Evolutionary conservation across 2,797 vertebrate species (phyloP).

Genomic region (Rallus crepitans): DNA sequence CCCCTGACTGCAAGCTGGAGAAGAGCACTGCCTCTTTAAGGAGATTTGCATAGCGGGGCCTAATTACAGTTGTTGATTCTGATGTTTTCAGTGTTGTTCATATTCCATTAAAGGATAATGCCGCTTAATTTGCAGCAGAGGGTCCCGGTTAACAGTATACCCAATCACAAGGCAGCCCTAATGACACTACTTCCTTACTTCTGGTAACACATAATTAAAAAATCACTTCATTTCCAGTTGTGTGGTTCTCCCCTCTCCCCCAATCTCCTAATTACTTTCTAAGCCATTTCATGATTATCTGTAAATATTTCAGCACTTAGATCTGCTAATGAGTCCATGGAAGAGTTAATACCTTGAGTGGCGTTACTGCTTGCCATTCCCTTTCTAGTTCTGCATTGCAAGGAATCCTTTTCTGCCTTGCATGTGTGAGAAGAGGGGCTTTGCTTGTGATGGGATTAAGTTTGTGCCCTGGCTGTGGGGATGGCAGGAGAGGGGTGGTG

Average conservation of each 20-base stretch:
- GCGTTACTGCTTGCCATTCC: not conserved
- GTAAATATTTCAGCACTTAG: constrained; percentile 57
- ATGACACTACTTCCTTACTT: constrained; percentile 68
- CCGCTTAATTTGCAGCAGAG: constrained; percentile 63
- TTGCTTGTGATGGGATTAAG: not conserved
- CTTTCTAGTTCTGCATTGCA: not conserved
- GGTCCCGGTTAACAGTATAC: constrained; percentile 53
- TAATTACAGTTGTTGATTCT: constrained; percentile 67
- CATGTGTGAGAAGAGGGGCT: accelerated
- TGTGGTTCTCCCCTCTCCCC: constrained; percentile 55
- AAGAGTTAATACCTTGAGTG: constrained; percentile 60
- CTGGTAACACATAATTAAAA: constrained; percentile 69
- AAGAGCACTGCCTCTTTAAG: constrained; percentile 46
- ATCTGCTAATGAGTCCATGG: constrained; percentile 23
- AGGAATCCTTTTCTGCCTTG: not conserved
- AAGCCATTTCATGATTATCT: constrained; percentile 56
- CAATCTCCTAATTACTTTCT: constrained; percentile 49
- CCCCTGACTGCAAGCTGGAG: not conserved
- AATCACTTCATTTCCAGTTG: constrained; percentile 70
- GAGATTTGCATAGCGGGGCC: constrained; percentile 47
- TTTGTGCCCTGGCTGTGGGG: not conserved
- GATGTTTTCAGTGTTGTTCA: constrained; percentile 62
- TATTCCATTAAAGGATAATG: constrained; percentile 72
- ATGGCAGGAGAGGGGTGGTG: not conserved
- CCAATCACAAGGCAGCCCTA: constrained; percentile 64